Evolutionary conservation across 2,797 vertebrate species (phyloP), one percentile per base, ranked within the genome.

Genomic region (Hirundo rustica): DNA sequence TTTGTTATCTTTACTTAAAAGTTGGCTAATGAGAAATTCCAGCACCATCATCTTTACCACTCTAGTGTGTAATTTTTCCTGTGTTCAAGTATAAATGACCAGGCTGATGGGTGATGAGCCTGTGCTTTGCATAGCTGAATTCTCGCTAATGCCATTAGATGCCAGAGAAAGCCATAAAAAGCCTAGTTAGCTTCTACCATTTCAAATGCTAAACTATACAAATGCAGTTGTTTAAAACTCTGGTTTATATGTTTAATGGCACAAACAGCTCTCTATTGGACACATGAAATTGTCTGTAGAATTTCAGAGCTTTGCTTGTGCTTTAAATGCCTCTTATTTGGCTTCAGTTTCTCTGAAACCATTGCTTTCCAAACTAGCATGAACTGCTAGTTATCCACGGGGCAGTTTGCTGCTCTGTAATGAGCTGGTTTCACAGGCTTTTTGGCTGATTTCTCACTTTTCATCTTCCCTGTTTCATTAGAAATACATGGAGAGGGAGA

Each of bases 1-100:
- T 89, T 93, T 93, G 80, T 92, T 85, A 86, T 65, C 70, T 67
- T 95, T 94, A 81, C 79, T 93, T 95, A 85, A 92, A 94, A 89
- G 48, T 93, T 90, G 92, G 73, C 75, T 89, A 92, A 89, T 70
- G 67, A 93, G 85, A 36, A 51, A 60, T 92, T 83, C 76, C 17
- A 58, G 60, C 66, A 57, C 77, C 29, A n/a, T 88, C 64, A 62
- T 92, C 77, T 93, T 84, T 81, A 62, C 54, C 40, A 44, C 62
- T 85, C 65, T 26, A 36, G 60, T 30, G 70, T 62, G 51, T 76
- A 80, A 88, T 93, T 81, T 93, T 95, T 89, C 48, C 84, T 87
- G 4, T 73, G 38, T 51, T 85, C 50, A 9, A 65, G 57, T 76
- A 77, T 68, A 96, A 97, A 95, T 92, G 91, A 76, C 74, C 82